Evolutionary conservation across 1,140 invertebrate genomes (phyloP).

Genomic region (Drosophila ogumai): DNA sequence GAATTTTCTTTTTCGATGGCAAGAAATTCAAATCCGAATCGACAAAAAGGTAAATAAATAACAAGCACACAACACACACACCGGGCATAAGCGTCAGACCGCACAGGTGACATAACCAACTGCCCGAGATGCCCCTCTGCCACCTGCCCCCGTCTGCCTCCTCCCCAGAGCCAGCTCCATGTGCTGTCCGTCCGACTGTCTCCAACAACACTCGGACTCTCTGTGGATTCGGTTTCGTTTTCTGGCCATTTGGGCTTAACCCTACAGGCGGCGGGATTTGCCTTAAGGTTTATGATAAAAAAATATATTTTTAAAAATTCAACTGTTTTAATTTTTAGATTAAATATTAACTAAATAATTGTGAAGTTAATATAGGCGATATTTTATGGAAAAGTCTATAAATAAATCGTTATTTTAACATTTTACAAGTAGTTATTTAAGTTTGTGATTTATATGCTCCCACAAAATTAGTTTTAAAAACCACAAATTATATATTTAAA

Average conservation of each 20-base stretch:
- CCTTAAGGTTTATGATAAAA: no score
- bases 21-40: conserved; percentile 27
- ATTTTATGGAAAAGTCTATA: no score
- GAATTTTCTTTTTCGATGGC: conserved; percentile 77
- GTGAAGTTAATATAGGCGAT: no score
- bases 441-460: no score
- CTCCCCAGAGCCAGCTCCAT: not conserved
- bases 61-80: conserved; percentile 27
- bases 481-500: not conserved
- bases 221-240: conserved; percentile 35
- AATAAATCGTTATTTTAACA: no score
- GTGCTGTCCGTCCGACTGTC: conserved; percentile 1
- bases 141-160: not conserved
- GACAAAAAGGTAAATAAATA: conserved; percentile 25
- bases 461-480: no score
- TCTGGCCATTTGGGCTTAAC: conserved; percentile 12
- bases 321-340: no score
- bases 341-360: not conserved
- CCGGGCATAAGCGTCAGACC: conserved; percentile 49
- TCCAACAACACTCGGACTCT: not conserved
- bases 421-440: no score
- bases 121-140: conserved; percentile 62
- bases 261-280: not conserved
- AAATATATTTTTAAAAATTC: no score
- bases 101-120: conserved; percentile 75